phyloP scores from a whole-genome alignment of 2,113 vertebrate genomes.

The Apaloderma vittatum region DNA sequence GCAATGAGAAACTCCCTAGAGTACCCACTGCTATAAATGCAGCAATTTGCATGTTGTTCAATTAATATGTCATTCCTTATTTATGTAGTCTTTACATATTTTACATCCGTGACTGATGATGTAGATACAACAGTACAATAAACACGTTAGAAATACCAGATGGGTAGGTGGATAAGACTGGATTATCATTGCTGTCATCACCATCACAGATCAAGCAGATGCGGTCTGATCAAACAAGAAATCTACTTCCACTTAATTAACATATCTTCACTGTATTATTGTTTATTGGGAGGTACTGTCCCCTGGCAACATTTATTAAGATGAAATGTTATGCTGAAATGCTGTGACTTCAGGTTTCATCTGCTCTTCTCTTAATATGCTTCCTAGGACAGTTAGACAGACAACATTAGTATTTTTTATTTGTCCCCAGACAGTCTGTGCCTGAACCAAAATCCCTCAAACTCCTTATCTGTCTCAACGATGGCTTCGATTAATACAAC shows the following conservation, averaged over 20 bases:
- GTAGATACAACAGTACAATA: slow-evolving; percentile 27
- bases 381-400: not conserved
- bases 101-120: slow-evolving; percentile 49
- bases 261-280: not conserved
- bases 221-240: slow-evolving; percentile 44
- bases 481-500: not conserved
- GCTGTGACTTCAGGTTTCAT: not conserved
- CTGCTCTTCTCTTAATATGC: not conserved
- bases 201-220: slow-evolving; percentile 19
- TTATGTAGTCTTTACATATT: slow-evolving; percentile 33
- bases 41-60: slow-evolving; percentile 35
- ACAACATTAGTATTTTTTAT: not conserved
- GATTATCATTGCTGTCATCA: not conserved
- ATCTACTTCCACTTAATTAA: slow-evolving; percentile 46
- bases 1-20: slow-evolving; percentile 41
- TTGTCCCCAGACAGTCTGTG: not conserved
- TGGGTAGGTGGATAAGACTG: slow-evolving; percentile 34
- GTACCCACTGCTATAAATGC: not conserved
- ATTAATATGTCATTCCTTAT: slow-evolving; percentile 56
- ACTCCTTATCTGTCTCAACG: not conserved
- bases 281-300: slow-evolving; percentile 1
- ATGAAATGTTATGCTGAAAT: not conserved
- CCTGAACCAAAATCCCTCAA: not conserved
- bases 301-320: not conserved
- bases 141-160: slow-evolving; percentile 37